Conservation (phyloP, 2,113 vertebrate species). For the Carollia perspicillata region DNA sequence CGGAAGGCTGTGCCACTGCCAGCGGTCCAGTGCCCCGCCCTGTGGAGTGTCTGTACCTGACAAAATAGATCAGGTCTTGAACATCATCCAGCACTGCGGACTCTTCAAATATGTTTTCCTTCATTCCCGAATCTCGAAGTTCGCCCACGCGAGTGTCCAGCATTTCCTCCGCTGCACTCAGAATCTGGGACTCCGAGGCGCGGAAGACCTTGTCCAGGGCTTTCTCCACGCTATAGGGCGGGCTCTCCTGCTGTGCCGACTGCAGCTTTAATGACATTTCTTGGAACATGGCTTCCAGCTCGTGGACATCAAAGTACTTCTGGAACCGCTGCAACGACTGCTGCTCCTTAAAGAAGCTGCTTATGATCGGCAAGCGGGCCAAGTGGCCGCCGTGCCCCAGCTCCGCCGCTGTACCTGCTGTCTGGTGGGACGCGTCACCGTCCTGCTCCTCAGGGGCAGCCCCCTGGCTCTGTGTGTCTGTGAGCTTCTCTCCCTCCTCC, state of each 20-base stretch:
- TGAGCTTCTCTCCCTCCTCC: not conserved
- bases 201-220: constrained; percentile 89
- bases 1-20: constrained; percentile 5
- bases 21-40: constrained; percentile 81
- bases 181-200: constrained; percentile 86
- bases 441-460: not conserved
- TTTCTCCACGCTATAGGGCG: constrained; percentile 80
- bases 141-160: constrained; percentile 81
- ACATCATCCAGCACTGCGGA: constrained; percentile 88
- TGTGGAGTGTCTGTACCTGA: constrained; percentile 87
- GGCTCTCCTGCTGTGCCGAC: constrained; percentile 73
- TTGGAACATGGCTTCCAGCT: constrained; percentile 88
- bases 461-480: not conserved
- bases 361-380: constrained; percentile 82
- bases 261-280: constrained; percentile 88
- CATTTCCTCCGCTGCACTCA: constrained; percentile 88
- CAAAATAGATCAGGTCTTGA: constrained; percentile 91
- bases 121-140: constrained; percentile 66
- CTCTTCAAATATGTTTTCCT: constrained; percentile 84
- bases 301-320: constrained; percentile 85
- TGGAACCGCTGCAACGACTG: constrained; percentile 79
- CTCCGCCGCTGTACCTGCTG: not conserved
- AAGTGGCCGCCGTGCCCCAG: constrained; percentile 79
- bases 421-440: not conserved
- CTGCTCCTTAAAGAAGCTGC: constrained; percentile 85